Percentiles rank a stretch among this genome's conserved stretches.
Evolutionary conservation across 2,113 vertebrate genomes (phyloP).

Genomic region (Ptilorrhoa leucosticta): DNA sequence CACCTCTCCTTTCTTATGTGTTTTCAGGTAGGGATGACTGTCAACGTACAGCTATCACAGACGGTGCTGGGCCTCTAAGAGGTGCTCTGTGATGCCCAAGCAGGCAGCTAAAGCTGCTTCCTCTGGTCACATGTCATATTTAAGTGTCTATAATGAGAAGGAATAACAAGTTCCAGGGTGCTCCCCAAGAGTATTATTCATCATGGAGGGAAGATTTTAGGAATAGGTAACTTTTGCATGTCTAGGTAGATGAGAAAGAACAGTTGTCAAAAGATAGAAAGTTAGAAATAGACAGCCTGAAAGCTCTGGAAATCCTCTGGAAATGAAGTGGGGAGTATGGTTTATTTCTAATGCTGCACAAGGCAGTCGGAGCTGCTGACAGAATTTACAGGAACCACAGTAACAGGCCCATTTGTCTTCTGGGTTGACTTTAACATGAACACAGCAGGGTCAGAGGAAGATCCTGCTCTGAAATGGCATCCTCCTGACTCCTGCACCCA

Average conservation of each 20-base stretch:
- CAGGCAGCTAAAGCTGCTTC: not conserved
- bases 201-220: not conserved
- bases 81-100: not conserved
- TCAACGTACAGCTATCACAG: not conserved
- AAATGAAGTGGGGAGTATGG: not conserved
- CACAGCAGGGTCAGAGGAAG: slow-evolving; percentile 4
- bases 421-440: not conserved
- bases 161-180: not conserved
- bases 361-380: not conserved
- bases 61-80: not conserved
- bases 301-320: slow-evolving; percentile 38
- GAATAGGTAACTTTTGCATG: not conserved
- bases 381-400: slow-evolving; percentile 15
- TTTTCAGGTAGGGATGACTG: not conserved
- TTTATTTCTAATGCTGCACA: slow-evolving; percentile 26
- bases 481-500: not conserved
- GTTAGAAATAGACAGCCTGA: not conserved
- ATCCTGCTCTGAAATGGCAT: not conserved
- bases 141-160: not conserved
- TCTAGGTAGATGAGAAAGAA: not conserved
- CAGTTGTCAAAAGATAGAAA: not conserved
- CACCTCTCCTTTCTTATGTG: not conserved
- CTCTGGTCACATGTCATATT: not conserved
- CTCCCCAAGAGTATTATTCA: not conserved
- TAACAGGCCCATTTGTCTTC: slow-evolving; percentile 9